Percentiles rank a stretch among this genome's conserved stretches.
These are phyloP conservation scores for Petrocephalus microphthalmus DNA, from an alignment of 2,113 vertebrate species.

Conservation along the genomic window DNA sequence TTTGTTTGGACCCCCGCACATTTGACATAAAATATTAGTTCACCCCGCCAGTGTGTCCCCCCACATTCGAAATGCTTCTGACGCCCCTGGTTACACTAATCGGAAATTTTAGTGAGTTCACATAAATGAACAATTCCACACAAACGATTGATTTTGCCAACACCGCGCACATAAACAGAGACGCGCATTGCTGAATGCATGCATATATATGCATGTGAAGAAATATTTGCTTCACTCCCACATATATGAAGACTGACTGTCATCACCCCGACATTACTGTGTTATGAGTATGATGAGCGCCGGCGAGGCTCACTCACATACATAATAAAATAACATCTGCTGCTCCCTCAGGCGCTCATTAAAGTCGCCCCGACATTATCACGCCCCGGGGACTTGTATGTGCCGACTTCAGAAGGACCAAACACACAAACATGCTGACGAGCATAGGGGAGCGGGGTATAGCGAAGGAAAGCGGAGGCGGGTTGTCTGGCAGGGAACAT, in stretches of 20 bases:
- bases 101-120: not conserved
- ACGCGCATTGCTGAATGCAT: not conserved
- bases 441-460: not conserved
- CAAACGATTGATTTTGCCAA: not conserved
- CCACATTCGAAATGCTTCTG: too few relatives aligned
- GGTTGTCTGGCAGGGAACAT: not conserved
- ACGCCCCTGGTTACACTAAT: too few relatives aligned
- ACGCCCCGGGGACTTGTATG: not conserved
- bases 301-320: constrained; percentile 12
- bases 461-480: not conserved
- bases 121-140: not conserved
- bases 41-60: too few relatives aligned
- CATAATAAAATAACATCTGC: constrained; percentile 19
- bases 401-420: not conserved
- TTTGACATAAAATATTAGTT: too few relatives aligned
- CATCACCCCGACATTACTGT: not conserved
- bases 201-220: not conserved
- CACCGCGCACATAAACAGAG: not conserved
- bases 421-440: constrained; percentile 9
- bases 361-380: constrained; percentile 9
- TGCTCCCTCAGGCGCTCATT: constrained; percentile 34
- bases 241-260: not conserved
- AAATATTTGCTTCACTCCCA: not conserved
- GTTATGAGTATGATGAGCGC: not conserved
- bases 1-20: too few relatives aligned